phyloP scores from a whole-genome alignment of 2,797 vertebrate genomes.

The Gymnothorax reevesii region DNA sequence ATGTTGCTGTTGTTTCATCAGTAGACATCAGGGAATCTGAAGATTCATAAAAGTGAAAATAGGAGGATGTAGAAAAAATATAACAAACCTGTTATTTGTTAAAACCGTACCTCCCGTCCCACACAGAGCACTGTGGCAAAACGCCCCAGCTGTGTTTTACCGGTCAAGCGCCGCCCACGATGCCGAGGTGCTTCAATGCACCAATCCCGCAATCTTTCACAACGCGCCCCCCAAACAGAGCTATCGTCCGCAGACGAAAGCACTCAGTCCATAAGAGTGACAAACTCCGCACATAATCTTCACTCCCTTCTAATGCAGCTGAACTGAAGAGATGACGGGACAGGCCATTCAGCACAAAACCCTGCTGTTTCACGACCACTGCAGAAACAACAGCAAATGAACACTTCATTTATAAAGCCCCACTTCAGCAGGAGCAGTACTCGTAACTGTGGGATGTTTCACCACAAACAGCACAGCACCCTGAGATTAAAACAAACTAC shows the following conservation, averaged over 20 bases:
- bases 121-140: slow-evolving; percentile 38
- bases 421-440: too few relatives aligned
- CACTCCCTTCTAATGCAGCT: slow-evolving; percentile 6
- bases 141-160: slow-evolving; percentile 46
- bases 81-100: neutral
- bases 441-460: too few relatives aligned
- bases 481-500: too few relatives aligned
- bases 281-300: slow-evolving; percentile 37
- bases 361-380: too few relatives aligned
- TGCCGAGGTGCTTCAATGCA: slow-evolving; percentile 39
- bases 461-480: too few relatives aligned
- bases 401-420: too few relatives aligned
- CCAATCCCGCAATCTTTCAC: slow-evolving; percentile 31
- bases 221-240: slow-evolving; percentile 53
- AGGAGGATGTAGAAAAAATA: neutral
- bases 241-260: slow-evolving; percentile 49
- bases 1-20: neutral
- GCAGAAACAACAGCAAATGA: too few relatives aligned
- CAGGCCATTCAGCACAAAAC: too few relatives aligned
- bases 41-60: neutral
- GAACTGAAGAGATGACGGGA: too few relatives aligned
- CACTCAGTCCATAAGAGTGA: slow-evolving; percentile 33
- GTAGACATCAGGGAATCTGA: neutral
- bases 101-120: slow-evolving; percentile 44
- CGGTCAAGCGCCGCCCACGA: slow-evolving; percentile 45